Evolutionary conservation across 2,888 invertebrate species (phyloP).

Genomic region (Ennomos quercinarius): DNA sequence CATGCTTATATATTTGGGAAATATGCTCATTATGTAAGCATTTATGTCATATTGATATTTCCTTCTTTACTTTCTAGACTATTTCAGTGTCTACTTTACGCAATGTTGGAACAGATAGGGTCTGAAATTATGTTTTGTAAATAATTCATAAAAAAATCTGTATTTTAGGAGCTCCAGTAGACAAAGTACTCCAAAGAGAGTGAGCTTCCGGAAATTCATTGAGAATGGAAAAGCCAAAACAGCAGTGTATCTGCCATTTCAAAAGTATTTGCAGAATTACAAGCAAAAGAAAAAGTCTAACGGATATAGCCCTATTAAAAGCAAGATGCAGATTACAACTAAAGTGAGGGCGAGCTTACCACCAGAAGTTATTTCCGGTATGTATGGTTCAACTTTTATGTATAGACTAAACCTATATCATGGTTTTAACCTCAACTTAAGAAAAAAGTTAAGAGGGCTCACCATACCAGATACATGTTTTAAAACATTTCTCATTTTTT

Average conservation of each 20-base stretch:
- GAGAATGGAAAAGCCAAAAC: slow-evolving; percentile 78
- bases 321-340: slow-evolving; percentile 67
- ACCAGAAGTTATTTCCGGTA: slow-evolving; percentile 71
- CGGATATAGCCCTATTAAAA: slow-evolving; percentile 72
- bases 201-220: slow-evolving; percentile 76
- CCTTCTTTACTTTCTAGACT: not conserved
- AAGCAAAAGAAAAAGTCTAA: slow-evolving; percentile 71
- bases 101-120: no score
- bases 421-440: no score
- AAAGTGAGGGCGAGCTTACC: slow-evolving; percentile 68
- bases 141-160: not conserved
- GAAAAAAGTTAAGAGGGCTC: no score
- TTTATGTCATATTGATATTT: not conserved
- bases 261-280: slow-evolving; percentile 75
- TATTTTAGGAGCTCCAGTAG: slow-evolving; percentile 44
- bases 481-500: no score
- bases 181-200: slow-evolving; percentile 79
- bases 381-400: no score
- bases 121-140: no score
- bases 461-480: no score
- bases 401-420: no score
- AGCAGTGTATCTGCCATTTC: slow-evolving; percentile 88
- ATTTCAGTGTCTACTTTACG: no score
- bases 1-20: slow-evolving; percentile 5
- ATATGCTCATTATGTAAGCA: not conserved